A percentile compares a stretch with the other conserved stretches of the same genome.
Evolutionary conservation across 2,888 invertebrate species (phyloP).

Genomic region (Tenthredo mesomela): DNA sequence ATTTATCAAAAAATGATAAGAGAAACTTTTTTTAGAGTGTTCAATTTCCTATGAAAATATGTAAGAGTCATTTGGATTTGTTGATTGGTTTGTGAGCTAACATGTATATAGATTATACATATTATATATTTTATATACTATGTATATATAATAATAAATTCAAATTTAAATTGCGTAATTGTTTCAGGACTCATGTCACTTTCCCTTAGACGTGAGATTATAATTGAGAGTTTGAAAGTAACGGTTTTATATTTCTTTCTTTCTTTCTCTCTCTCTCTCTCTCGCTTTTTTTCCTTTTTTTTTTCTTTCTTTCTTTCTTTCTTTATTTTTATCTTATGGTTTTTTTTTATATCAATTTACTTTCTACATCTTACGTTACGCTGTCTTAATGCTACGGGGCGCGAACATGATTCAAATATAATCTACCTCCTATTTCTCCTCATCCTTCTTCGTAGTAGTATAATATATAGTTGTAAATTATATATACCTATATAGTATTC

Average conservation of each 20-base stretch:
- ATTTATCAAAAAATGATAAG: no score
- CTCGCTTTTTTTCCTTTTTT: background rate
- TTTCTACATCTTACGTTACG: constrained; percentile 34
- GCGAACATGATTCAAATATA: constrained; percentile 13
- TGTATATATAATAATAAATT: background rate
- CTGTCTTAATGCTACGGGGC: background rate
- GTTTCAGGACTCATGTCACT: constrained; percentile 4
- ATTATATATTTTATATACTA: background rate
- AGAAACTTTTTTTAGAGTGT: no score
- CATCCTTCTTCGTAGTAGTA: background rate
- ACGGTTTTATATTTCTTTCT: background rate
- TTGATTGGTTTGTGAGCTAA: no score
- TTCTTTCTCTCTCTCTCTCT: background rate
- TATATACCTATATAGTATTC: background rate
- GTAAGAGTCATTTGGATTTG: no score
- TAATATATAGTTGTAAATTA: background rate
- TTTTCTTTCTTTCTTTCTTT: background rate
- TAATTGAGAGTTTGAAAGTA: constrained; percentile 39
- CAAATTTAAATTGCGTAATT: constrained; percentile 7
- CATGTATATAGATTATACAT: no score
- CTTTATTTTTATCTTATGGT: background rate
- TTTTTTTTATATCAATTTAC: constrained; percentile 24
- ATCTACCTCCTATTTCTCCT: background rate
- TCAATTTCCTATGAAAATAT: no score
- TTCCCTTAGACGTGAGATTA: constrained; percentile 27